Percentiles rank a stretch among this genome's conserved stretches.
phyloP scores from a whole-genome alignment of 2,797 vertebrate genomes.

The Catamblyrhynchus diadema region DNA sequence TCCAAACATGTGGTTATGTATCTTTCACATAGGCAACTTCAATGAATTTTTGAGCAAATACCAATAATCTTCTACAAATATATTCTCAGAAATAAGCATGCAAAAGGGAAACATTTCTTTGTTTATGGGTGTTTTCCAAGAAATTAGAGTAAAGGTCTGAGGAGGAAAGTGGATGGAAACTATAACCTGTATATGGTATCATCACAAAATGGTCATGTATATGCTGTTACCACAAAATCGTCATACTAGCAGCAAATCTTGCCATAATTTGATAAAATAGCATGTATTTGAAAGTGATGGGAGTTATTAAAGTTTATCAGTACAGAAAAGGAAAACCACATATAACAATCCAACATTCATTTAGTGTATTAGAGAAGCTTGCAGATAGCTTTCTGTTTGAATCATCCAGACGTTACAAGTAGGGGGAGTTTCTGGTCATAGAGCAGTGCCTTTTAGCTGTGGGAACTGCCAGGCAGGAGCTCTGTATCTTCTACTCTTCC shows the following conservation, averaged over 20 bases:
- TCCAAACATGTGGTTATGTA: not conserved
- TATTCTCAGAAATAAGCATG: not conserved
- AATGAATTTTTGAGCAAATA: not conserved
- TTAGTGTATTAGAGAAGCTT: not conserved
- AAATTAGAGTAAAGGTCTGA: not conserved
- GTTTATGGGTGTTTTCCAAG: not conserved
- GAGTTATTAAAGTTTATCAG: not conserved
- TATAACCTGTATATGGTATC: not conserved
- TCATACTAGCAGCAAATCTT: not conserved
- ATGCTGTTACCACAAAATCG: not conserved
- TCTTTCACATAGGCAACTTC: not conserved
- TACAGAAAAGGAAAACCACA: not conserved
- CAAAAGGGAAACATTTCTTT: not conserved
- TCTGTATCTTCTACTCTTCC: not conserved
- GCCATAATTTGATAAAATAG: not conserved
- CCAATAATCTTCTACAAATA: not conserved
- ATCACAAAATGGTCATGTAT: not conserved
- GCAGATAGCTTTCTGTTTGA: not conserved
- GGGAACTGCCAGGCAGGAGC: not conserved
- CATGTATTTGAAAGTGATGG: not conserved
- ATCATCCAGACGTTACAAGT: not conserved
- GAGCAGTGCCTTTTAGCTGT: not conserved
- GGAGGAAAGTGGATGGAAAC: not conserved
- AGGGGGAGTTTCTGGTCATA: not conserved
- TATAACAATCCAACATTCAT: not conserved